Base-by-base conservation (phyloP, 2,113 vertebrate species). In the Gymnorhina tibicen region DNA sequence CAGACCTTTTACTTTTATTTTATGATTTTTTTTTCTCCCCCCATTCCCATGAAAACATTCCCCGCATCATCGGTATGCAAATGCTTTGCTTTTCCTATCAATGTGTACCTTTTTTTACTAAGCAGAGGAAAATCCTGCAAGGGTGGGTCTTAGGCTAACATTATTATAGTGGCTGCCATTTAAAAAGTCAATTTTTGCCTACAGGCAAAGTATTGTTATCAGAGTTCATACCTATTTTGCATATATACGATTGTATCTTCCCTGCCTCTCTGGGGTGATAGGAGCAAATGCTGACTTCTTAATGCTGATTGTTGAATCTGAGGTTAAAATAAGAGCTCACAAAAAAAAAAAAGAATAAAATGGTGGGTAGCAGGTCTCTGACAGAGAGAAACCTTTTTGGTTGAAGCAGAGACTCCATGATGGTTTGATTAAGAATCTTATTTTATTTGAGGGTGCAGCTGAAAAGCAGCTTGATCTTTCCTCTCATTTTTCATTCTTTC, bases 141-240 rank as follows among this genome's bases (percentile, higher is more conserved):
- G 60, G 69, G 32, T 3, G 26, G 41, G 68, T 95, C 81, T 95
- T 92, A 88, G 83, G 68, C 80, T 97, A 86, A 42, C 64, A 28
- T 70, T 86, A 87, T 70, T 73, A 21, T 30, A 74, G 72, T 50
- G 69, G 44, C 64, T 97, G 96, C 96, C 91, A 96, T 97, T 96
- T 97, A 95, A 95, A 95, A 95, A 97, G 95, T 95, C 95, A 96
- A n/a, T 93, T 95, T 96, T 95, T 92, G 95, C 96, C 96, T 95
- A 93, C 91, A 96, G 95, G 96, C 96, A 95, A 89, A 95, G 93
- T 93, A 91, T 77, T 93, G 91, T 95, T 97, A 96, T 96, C 94
- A 92, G 92, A 95, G 93, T 96, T 95, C 2, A 6, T 81, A 47
- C 47, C 89, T 97, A 62, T 91, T 97, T 97, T 97, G 95, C 96